Conservation (phyloP, 2,888 invertebrate genomes). For the Eristalis pertinax region DNA sequence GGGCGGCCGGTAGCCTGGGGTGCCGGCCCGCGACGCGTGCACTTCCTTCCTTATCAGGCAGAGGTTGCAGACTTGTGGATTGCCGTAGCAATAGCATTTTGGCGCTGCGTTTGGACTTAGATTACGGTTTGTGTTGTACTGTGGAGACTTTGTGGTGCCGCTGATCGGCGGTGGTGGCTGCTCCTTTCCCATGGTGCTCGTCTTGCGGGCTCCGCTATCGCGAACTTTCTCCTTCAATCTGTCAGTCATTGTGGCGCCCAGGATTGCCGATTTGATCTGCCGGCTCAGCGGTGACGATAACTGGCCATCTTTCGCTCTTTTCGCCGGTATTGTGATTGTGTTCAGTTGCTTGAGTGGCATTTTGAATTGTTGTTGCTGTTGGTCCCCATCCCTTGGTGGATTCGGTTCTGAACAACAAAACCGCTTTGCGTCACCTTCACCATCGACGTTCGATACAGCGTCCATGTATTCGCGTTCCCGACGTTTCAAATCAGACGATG, state of each 20-base stretch:
- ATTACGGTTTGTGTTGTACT: conserved; percentile 78
- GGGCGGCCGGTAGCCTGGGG: conserved; percentile 94
- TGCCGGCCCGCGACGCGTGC: conserved; percentile 91
- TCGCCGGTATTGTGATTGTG: conserved; percentile 73
- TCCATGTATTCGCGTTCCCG: conserved; percentile 73
- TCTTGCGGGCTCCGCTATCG: background rate
- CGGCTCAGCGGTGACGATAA: conserved; percentile 64
- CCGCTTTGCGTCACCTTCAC: conserved; percentile 75
- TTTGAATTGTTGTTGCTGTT: conserved; percentile 45
- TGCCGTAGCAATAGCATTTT: conserved; percentile 87
- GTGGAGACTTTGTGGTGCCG: conserved; percentile 47
- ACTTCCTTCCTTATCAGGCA: conserved; percentile 86
- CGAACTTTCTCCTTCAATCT: conserved; percentile 74
- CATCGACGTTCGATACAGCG: background rate
- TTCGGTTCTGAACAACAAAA: conserved; percentile 73
- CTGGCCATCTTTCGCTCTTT: conserved; percentile 26
- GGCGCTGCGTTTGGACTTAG: conserved; percentile 56
- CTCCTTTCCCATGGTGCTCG: conserved; percentile 16
- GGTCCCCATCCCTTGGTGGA: conserved; percentile 19
- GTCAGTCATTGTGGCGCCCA: conserved; percentile 72
- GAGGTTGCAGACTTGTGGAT: conserved; percentile 86
- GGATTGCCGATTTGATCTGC: conserved; percentile 74
- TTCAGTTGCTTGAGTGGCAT: conserved; percentile 78
- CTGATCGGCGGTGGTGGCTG: background rate
- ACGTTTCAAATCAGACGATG: conserved; percentile 73